Conservation (phyloP, 2,113 vertebrate species). For the Dunckerocampus dactyliophorus region DNA sequence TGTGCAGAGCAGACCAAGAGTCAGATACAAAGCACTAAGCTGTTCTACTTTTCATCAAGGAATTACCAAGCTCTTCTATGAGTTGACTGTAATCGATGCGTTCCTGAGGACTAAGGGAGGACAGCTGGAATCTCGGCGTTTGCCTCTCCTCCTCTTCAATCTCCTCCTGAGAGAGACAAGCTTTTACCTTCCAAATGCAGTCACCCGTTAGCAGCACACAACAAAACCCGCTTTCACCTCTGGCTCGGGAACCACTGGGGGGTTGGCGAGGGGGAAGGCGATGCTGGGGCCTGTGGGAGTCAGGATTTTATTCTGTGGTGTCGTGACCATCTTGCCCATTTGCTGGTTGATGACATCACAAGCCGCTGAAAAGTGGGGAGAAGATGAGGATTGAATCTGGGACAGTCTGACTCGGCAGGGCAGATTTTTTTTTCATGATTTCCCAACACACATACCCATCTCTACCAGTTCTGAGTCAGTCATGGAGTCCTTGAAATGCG, state of each 20-base stretch:
- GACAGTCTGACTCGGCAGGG: neutral
- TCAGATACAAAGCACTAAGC: no score
- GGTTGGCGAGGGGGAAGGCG: slow-evolving; percentile 84
- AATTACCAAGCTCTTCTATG: slow-evolving; percentile 91
- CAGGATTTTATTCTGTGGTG: slow-evolving; percentile 64
- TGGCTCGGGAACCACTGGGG: slow-evolving; percentile 78
- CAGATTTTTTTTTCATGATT: no score
- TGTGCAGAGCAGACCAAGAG: neutral
- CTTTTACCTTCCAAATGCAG: neutral
- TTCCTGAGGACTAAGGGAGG: slow-evolving; percentile 93
- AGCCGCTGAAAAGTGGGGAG: slow-evolving; percentile 62
- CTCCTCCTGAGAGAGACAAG: slow-evolving; percentile 25
- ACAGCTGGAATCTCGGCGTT: slow-evolving; percentile 85
- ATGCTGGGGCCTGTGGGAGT: slow-evolving; percentile 84
- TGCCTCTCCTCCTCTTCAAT: slow-evolving; percentile 61
- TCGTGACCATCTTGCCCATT: slow-evolving; percentile 44
- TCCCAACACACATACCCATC: slow-evolving; percentile 72
- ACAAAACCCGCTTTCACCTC: slow-evolving; percentile 38
- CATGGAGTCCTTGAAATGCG: slow-evolving; percentile 69
- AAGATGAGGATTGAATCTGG: neutral
- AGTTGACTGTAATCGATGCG: slow-evolving; percentile 93
- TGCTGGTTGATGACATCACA: slow-evolving; percentile 69
- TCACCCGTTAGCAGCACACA: neutral
- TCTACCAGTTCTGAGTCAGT: slow-evolving; percentile 78
- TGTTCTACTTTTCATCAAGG: neutral